Conservation (phyloP, 1,140 invertebrate species). For the Diachasmimorpha longicaudata region DNA sequence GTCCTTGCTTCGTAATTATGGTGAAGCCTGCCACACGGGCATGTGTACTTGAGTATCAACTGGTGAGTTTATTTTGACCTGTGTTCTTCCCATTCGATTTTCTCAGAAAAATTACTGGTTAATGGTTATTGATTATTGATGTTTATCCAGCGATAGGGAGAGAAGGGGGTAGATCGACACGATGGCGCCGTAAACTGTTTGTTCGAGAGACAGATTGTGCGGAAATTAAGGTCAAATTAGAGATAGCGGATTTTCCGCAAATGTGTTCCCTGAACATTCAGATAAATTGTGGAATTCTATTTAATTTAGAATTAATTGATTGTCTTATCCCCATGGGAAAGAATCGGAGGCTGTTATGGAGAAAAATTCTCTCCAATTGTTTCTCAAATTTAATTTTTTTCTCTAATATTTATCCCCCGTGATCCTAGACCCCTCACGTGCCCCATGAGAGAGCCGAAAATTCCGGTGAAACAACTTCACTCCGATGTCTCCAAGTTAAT, state of each 20-base stretch:
- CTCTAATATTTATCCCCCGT: no score
- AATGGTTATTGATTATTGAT: slow-evolving; percentile 4
- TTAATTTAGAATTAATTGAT: no score
- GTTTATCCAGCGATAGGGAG: neutral
- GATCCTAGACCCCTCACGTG: no score
- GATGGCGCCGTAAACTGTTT: neutral
- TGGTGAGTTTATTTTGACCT: neutral
- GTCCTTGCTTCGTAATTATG: slow-evolving; percentile 27
- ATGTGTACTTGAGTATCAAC: neutral
- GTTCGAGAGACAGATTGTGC: neutral
- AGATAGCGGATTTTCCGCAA: no score
- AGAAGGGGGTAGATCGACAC: neutral
- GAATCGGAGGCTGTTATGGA: no score
- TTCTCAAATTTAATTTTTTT: no score
- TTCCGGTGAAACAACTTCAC: no score
- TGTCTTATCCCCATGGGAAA: no score
- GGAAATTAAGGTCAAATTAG: neutral
- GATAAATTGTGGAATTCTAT: no score
- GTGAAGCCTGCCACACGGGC: slow-evolving; percentile 27
- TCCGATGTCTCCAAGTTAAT: no score
- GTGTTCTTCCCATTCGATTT: neutral
- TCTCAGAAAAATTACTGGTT: neutral
- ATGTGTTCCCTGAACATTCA: neutral
- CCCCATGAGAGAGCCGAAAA: no score
- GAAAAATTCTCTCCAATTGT: no score